Base-by-base conservation (phyloP, 2,888 invertebrate genomes). In the Aproaerema taeniolella region DNA sequence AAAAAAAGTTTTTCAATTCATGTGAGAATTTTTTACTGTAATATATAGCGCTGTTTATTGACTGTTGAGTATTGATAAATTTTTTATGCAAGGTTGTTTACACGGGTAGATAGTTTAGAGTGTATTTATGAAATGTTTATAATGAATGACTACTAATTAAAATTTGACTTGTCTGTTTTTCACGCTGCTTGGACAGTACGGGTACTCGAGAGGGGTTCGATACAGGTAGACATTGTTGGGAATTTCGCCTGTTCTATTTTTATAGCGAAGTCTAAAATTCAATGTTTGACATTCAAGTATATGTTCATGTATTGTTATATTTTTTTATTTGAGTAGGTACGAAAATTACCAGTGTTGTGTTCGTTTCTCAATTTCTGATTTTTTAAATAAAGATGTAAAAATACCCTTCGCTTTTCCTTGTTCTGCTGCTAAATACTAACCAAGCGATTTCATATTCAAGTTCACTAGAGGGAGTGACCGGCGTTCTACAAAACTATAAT, bases 111-210 rank as follows among this genome's bases (percentile, higher is more conserved):
- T 59, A 58, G 65, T 79, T 78, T 77, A 62, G 66, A 63, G 59
- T 49, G 58, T 68, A 53, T 74, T 77, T 78, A 71, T 64, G 62
- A 66, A 53, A 47, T 63, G 56, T 70, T 74, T 74, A 67, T 58
- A 56, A 52, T n/a, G n/a, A n/a, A n/a, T n/a, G 52, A 34, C 44
- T 49, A 40, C 53, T 58, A 55, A 61, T 59, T 58, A 59, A 67
- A 67, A 70, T 66, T 66, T 58, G 51, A 67, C 42, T 62, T 67
- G 67, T 72, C 62, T 67, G 53, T 68, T 64, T 70, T 79, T 73
- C 71, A 71, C 58, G 85, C 85, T 65, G 80, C 83, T 70, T 58
- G 74, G 67, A 80, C 72, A 83, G 82, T 76, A 80, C 61, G 82
- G 75, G 63, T 78, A 75, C 59, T 70, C 76, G 72, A 76, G 80